Percentiles rank a stretch among this genome's conserved stretches.
These are phyloP conservation scores for Trichonephila inaurata DNA, from an alignment of 1,140 invertebrate species.

Conservation along the genomic window DNA sequence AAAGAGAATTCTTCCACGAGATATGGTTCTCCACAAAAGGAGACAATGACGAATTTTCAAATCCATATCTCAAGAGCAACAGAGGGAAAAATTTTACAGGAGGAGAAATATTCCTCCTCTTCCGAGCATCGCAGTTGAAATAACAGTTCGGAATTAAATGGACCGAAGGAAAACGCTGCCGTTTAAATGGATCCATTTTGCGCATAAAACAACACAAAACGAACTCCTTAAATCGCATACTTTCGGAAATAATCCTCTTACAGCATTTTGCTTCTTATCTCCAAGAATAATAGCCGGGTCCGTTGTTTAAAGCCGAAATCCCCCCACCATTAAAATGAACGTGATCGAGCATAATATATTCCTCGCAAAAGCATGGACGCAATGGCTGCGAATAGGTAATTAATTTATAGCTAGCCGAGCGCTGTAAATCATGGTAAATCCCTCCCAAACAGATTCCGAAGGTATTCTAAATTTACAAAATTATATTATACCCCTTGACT, in stretches of 20 bases:
- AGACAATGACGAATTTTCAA: slow-evolving; percentile 4
- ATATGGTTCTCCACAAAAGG: background rate
- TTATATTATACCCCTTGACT: slow-evolving; percentile 75
- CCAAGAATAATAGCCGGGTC: slow-evolving; percentile 51
- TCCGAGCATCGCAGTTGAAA: background rate
- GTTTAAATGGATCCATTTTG: slow-evolving; percentile 28
- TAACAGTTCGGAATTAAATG: background rate
- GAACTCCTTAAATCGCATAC: slow-evolving; percentile 38
- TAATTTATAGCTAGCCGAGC: slow-evolving; percentile 71
- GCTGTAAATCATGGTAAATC: slow-evolving; percentile 74
- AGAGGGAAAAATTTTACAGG: background rate
- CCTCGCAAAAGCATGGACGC: slow-evolving; percentile 4
- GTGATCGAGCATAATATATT: slow-evolving; percentile 73
- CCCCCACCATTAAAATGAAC: slow-evolving; percentile 65
- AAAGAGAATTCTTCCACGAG: background rate
- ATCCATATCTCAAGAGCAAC: background rate
- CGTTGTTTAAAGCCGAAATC: slow-evolving; percentile 59
- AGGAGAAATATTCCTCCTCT: background rate
- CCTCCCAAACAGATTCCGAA: slow-evolving; percentile 52
- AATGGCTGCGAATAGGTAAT: slow-evolving; percentile 54
- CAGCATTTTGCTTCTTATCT: slow-evolving; percentile 68
- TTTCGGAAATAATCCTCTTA: slow-evolving; percentile 70
- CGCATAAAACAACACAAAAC: slow-evolving; percentile 39
- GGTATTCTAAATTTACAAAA: slow-evolving; percentile 76
- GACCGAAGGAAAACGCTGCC: background rate